Conservation (phyloP, 2,113 vertebrate species). For the Oryzias curvinotus region DNA sequence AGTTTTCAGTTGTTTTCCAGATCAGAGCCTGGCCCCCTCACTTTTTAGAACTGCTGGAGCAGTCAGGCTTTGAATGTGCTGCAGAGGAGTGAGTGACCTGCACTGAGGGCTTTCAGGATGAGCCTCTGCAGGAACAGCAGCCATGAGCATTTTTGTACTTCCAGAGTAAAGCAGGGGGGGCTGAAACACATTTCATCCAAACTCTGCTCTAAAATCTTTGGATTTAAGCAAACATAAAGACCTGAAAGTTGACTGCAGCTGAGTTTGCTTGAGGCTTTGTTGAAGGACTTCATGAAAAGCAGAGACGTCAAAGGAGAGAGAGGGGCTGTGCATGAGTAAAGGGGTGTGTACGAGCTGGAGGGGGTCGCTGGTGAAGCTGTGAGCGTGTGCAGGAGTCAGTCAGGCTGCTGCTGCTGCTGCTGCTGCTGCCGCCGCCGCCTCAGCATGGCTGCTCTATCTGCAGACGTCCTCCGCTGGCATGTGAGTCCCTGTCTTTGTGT, state of each 20-base stretch:
- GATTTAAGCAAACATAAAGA: background rate
- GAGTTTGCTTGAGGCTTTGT: constrained; percentile 36
- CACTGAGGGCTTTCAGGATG: no score
- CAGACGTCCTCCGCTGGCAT: constrained; percentile 79
- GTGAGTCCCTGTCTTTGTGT: constrained; percentile 65
- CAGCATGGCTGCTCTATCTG: constrained; percentile 82
- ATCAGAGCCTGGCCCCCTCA: no score
- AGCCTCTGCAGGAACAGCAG: no score
- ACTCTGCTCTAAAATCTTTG: background rate
- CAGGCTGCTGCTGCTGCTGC: constrained; percentile 41
- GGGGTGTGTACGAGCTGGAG: constrained; percentile 67
- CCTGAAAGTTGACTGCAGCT: constrained; percentile 36
- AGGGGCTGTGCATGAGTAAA: constrained; percentile 43
- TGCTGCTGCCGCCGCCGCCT: constrained; percentile 57
- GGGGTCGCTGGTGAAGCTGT: constrained; percentile 38
- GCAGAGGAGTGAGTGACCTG: no score
- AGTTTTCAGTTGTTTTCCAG: no score
- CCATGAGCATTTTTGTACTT: background rate
- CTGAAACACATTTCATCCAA: constrained; percentile 8
- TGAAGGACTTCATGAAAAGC: constrained; percentile 62
- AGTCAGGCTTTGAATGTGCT: no score
- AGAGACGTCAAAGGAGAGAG: constrained; percentile 44
- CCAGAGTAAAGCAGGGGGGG: background rate
- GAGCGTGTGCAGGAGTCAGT: constrained; percentile 27
- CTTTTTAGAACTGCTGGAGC: no score